phyloP scores from a whole-genome alignment of 2,888 invertebrate species.

The Pediacus dermestoides region DNA sequence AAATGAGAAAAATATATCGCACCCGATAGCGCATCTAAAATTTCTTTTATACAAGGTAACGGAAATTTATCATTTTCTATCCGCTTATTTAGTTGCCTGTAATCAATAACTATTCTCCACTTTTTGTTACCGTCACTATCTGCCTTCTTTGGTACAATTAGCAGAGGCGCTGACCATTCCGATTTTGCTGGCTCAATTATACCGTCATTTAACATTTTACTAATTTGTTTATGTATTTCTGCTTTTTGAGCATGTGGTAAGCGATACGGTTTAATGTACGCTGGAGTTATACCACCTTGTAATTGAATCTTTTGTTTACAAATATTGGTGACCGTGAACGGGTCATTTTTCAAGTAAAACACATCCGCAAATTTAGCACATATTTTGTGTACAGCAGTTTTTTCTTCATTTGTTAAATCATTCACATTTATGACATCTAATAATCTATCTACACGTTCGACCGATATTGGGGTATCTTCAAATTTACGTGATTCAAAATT shows the following conservation, averaged over 20 bases:
- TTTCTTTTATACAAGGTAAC: constrained; percentile 22
- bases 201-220: constrained; percentile 17
- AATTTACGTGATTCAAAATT: no score
- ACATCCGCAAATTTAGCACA: no score
- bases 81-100: constrained; percentile 20
- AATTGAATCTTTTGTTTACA: no score
- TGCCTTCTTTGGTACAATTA: constrained; percentile 27
- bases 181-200: constrained; percentile 23
- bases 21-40: constrained; percentile 23
- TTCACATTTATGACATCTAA: no score
- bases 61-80: constrained; percentile 23
- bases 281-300: no score
- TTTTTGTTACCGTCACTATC: no score
- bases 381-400: no score
- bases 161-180: constrained; percentile 24
- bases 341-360: no score
- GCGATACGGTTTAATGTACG: constrained; percentile 28
- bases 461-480: no score
- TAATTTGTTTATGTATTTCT: constrained; percentile 23
- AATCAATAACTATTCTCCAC: constrained; percentile 23
- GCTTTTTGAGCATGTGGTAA: constrained; percentile 20
- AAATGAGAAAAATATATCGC: constrained; percentile 23
- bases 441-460: no score
- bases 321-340: no score
- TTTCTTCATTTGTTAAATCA: no score